Evolutionary conservation across 2,888 invertebrate genomes (phyloP).

Genomic region (Pristionchus japonicus): DNA sequence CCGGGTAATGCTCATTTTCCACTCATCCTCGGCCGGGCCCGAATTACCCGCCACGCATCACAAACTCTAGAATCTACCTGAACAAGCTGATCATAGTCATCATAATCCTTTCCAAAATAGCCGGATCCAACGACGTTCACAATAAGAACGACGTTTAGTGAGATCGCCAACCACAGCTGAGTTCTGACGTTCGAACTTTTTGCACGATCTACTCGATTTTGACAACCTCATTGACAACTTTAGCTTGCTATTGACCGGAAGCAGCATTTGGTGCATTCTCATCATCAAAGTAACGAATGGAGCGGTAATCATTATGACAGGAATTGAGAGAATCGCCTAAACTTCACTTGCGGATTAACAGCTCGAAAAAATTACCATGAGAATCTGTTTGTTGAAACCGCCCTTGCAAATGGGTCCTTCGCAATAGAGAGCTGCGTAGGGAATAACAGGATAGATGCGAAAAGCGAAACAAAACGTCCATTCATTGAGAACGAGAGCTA

Average conservation of each 20-base stretch:
- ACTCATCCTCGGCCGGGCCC: too few relatives aligned
- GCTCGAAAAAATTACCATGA: background rate
- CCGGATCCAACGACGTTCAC: background rate
- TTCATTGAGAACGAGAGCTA: background rate
- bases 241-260: background rate
- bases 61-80: too few relatives aligned
- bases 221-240: background rate
- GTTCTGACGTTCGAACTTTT: too few relatives aligned
- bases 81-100: background rate
- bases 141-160: background rate
- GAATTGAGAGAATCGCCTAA: background rate
- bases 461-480: background rate
- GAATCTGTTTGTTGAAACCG: background rate
- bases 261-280: background rate
- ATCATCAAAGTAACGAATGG: background rate
- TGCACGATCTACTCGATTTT: too few relatives aligned
- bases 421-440: background rate
- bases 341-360: background rate
- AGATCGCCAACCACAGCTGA: background rate
- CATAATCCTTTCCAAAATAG: background rate
- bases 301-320: background rate
- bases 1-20: too few relatives aligned
- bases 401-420: background rate
- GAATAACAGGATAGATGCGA: background rate
- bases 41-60: too few relatives aligned